These are phyloP conservation scores for Lutjanus argentimaculatus DNA, from an alignment of 2,797 vertebrate genomes.

Conservation along the genomic window DNA sequence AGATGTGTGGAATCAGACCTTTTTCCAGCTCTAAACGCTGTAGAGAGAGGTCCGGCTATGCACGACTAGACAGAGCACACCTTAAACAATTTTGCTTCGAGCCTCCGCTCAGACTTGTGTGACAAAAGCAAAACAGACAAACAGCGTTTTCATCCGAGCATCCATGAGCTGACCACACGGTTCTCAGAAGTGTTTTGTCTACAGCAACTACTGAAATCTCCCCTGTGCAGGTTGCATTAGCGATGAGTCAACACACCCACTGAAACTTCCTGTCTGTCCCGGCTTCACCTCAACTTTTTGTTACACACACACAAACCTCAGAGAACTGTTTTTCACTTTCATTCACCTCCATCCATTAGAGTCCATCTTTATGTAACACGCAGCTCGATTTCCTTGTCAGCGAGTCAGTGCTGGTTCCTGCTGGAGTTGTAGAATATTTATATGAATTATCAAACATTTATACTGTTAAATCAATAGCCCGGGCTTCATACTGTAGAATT, in stretches of 20 bases:
- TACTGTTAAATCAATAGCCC: conserved; percentile 58
- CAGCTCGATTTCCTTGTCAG: conserved; percentile 32
- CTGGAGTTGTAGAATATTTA: conserved; percentile 53
- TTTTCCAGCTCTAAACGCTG: too few species aligned
- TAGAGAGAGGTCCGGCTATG: too few species aligned
- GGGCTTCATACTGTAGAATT: conserved; percentile 1
- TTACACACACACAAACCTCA: background rate
- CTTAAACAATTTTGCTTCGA: too few species aligned
- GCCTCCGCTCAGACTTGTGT: background rate
- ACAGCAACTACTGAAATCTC: background rate
- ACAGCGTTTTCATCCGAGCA: background rate
- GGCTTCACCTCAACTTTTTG: background rate
- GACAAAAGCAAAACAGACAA: background rate
- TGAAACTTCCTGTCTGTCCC: background rate
- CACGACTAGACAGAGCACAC: too few species aligned
- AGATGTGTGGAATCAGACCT: too few species aligned
- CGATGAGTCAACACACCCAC: conserved; percentile 17
- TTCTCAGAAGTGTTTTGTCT: background rate
- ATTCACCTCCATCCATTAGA: conserved; percentile 26
- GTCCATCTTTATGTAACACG: conserved; percentile 14
- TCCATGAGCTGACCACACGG: background rate
- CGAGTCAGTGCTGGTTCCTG: background rate
- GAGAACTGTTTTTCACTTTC: conserved; percentile 10
- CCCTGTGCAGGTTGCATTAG: background rate
- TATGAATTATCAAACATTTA: conserved; percentile 65